Conservation (phyloP, 2,888 invertebrate genomes). For the Mythimna pallens region DNA sequence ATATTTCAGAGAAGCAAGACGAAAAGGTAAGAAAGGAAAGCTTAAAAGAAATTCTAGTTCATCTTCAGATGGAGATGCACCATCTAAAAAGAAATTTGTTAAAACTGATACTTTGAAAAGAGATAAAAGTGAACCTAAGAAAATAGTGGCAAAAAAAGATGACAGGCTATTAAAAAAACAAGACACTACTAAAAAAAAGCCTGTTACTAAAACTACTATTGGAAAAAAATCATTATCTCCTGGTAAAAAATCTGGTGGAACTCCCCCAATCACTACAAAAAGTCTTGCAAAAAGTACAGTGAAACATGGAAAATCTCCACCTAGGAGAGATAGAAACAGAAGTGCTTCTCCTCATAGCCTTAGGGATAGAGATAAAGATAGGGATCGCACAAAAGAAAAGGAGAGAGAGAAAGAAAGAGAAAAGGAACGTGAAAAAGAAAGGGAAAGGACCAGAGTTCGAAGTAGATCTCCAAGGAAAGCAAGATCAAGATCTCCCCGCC, state of each 20-base stretch:
- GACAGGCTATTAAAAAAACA: slow-evolving; percentile 83
- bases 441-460: slow-evolving; percentile 87
- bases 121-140: slow-evolving; percentile 87
- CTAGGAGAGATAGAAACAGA: slow-evolving; percentile 84
- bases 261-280: slow-evolving; percentile 87
- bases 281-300: slow-evolving; percentile 79
- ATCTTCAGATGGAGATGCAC: slow-evolving; percentile 92
- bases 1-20: slow-evolving; percentile 83
- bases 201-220: slow-evolving; percentile 78
- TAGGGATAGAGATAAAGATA: slow-evolving; percentile 88
- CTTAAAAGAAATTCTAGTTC: slow-evolving; percentile 91
- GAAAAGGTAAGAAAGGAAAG: slow-evolving; percentile 89
- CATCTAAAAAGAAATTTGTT: slow-evolving; percentile 89
- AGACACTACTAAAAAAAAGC: slow-evolving; percentile 82
- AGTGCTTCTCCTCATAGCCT: slow-evolving; percentile 83
- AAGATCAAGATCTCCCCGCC: slow-evolving; percentile 85
- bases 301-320: slow-evolving; percentile 87
- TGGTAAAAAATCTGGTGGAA: slow-evolving; percentile 88
- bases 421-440: slow-evolving; percentile 88
- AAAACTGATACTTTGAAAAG: slow-evolving; percentile 83
- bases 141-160: slow-evolving; percentile 84
- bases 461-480: slow-evolving; percentile 87
- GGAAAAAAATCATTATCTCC: slow-evolving; percentile 89
- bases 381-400: slow-evolving; percentile 83
- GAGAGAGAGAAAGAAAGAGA: slow-evolving; percentile 87